Base-by-base conservation (phyloP, 2,888 invertebrate species). In the Epirrhoe tristata region DNA sequence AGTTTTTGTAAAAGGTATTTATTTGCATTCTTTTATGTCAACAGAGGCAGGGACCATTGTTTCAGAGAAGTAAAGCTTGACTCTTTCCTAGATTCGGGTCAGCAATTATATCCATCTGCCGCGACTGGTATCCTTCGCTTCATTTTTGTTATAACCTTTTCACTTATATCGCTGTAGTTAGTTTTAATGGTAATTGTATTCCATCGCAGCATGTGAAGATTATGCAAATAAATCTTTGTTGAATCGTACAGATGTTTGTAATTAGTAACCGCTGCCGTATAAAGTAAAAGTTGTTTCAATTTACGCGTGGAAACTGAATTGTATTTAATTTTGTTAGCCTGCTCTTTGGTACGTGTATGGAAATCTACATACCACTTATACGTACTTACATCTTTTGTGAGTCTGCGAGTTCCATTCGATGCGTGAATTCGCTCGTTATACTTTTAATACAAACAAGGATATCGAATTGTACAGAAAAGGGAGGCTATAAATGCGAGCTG, bases 51-150 rank as follows among this genome's bases (percentile, higher is more conserved):
- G 77, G 79, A 76, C 81, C 81, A 82, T 84, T 87, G 82, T 83
- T 84, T 86, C 83, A 81, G 83, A 88, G 89, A 90, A 88, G 84
- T 61, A 24, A 86, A 89, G 84, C 88, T 83, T 81, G 79, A 87
- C 87, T 89, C 86, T 88, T 88, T 85, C 81, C 74, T 83, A 85
- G 88, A 88, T 91, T 87, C 81, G 89, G 90, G 85, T 88, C 88
- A 87, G 89, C 90, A 89, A 91, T 93, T 91, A 91, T 90, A 87
- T 87, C 89, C 93, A 92, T 91, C 89, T 91, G 92, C 81, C 86
- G 85, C 89, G 83, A 83, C 83, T 86, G 84, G 84, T 83, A 87
- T 87, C 81, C 82, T 76, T 79, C 81, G 77, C 76, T 81, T 84
- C 75, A 78, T 84, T 83, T 83, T 83, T 83, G 80, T 77, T 70